Evolutionary conservation across 2,888 invertebrate genomes (phyloP).

Genomic region (Ceraclea dissimilis): DNA sequence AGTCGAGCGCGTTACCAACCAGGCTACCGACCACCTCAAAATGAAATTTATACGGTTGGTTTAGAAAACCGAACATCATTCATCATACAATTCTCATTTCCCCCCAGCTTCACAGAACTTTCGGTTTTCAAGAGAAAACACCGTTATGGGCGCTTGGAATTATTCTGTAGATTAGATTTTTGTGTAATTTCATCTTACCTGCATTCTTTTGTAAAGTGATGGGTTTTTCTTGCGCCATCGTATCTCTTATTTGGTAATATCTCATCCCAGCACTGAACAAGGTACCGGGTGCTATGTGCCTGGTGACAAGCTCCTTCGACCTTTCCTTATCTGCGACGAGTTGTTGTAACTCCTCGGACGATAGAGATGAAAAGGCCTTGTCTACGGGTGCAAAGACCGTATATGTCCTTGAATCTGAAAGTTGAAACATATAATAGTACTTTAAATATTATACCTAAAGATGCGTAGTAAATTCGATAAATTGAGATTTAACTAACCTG

Average conservation of each 20-base stretch:
- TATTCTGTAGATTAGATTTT: too few species aligned
- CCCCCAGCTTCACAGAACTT: too few species aligned
- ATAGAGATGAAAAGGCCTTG: constrained; percentile 64
- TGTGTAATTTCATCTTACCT: too few species aligned
- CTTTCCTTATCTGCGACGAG: constrained; percentile 55
- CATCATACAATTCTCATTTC: too few species aligned
- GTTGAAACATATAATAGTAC: too few species aligned
- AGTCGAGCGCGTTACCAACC: too few species aligned
- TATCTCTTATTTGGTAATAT: constrained; percentile 78
- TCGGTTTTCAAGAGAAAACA: too few species aligned
- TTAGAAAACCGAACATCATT: too few species aligned
- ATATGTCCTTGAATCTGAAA: constrained; percentile 69
- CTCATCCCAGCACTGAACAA: constrained; percentile 81
- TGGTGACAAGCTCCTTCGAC: constrained; percentile 66
- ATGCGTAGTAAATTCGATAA: not conserved
- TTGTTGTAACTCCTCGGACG: constrained; percentile 52
- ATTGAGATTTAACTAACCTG: constrained; percentile 37
- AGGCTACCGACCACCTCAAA: too few species aligned
- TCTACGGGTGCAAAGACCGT: constrained; percentile 82
- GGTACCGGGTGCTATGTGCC: constrained; percentile 70
- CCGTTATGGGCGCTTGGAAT: too few species aligned
- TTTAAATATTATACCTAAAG: too few species aligned
- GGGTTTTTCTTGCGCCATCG: constrained; percentile 65
- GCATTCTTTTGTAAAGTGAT: constrained; percentile 74
- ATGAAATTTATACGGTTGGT: too few species aligned